Evolutionary conservation across 2,797 vertebrate species (phyloP).

Genomic region (Macropus fuliginosus): DNA sequence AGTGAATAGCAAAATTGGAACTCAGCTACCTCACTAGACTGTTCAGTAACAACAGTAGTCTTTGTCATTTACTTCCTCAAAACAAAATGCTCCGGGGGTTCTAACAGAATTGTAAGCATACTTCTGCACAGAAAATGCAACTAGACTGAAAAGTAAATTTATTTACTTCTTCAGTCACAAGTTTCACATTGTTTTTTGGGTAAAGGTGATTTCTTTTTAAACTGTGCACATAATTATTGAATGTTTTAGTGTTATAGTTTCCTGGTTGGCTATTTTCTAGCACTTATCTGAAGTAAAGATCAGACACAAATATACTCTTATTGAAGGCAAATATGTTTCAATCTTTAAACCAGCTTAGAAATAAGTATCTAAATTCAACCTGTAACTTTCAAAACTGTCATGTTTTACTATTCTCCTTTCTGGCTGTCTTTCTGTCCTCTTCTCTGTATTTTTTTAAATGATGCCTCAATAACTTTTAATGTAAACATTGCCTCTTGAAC

Average conservation of each 20-base stretch:
- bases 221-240: not conserved
- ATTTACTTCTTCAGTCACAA: not conserved
- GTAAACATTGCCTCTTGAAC: not conserved
- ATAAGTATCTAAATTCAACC: not conserved
- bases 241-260: not conserved
- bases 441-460: not conserved
- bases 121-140: not conserved
- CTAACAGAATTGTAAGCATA: not conserved
- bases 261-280: not conserved
- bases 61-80: not conserved
- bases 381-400: not conserved
- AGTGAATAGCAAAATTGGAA: slow-evolving; percentile 2
- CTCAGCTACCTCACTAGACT: not conserved
- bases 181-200: not conserved
- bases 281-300: not conserved
- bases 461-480: not conserved
- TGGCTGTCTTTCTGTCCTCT: not conserved
- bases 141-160: not conserved
- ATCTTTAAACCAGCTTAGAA: not conserved
- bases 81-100: slow-evolving; percentile 1
- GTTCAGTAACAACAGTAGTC: not conserved
- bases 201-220: not conserved
- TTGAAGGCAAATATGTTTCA: not conserved
- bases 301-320: not conserved
- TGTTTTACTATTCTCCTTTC: not conserved